Percentiles rank a stretch among this genome's conserved stretches.
Evolutionary conservation across 2,113 vertebrate species (phyloP).

Genomic region (Xiphophorus hellerii): DNA sequence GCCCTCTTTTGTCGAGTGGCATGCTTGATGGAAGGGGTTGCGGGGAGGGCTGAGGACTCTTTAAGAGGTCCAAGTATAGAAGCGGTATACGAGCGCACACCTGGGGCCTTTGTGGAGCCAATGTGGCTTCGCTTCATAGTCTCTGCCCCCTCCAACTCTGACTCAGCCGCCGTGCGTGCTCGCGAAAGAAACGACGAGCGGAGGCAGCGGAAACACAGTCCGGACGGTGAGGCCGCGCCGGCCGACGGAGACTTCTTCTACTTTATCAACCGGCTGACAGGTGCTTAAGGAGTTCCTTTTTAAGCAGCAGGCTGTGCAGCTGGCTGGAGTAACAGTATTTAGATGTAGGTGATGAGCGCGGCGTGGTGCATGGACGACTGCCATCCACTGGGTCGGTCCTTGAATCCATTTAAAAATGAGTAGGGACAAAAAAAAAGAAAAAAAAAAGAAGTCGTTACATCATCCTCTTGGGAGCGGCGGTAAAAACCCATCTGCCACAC

Average conservation of each 20-base stretch:
- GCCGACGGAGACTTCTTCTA: constrained; percentile 54
- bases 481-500: constrained; percentile 42
- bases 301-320: constrained; percentile 38
- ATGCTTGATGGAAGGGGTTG: constrained; percentile 52
- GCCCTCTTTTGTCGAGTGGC: constrained; percentile 60
- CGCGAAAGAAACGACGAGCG: not conserved
- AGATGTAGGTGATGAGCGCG: constrained; percentile 6
- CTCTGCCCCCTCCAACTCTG: constrained; percentile 5
- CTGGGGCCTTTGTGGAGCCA: constrained; percentile 63
- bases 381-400: constrained; percentile 50
- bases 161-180: constrained; percentile 8
- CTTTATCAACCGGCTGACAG: constrained; percentile 69
- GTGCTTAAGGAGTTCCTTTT: constrained; percentile 44
- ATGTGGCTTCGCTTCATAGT: not conserved
- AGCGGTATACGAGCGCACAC: constrained; percentile 57
- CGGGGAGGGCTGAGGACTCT: constrained; percentile 62
- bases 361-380: constrained; percentile 24
- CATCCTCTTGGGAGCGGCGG: constrained; percentile 42
- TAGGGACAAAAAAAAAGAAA: too few relatives aligned
- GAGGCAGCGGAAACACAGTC: not conserved
- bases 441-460: constrained; percentile 17
- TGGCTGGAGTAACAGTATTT: constrained; percentile 59
- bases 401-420: constrained; percentile 36
- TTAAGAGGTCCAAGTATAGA: constrained; percentile 61
- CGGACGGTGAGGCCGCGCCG: constrained; percentile 22